A percentile compares a stretch with the other conserved stretches of the same genome.
These are phyloP conservation scores for Aphaenogaster ashmeadi DNA, from an alignment of 1,140 invertebrate genomes.

Conservation along the genomic window DNA sequence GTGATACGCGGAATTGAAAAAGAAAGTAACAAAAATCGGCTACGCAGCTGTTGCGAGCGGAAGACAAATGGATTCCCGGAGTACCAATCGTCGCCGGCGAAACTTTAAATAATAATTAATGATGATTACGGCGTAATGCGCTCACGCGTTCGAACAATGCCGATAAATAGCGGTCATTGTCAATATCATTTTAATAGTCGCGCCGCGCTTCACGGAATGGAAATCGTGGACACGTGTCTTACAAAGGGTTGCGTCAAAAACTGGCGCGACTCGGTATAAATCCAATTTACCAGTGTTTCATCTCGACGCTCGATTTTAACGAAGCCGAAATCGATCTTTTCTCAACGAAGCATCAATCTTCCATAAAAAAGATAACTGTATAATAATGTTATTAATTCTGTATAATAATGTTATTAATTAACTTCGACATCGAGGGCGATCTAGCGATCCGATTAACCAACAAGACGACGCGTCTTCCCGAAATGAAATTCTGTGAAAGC, in stretches of 20 bases:
- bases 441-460: neutral
- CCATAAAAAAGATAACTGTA: neutral
- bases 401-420: neutral
- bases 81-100: constrained; percentile 61
- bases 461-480: neutral
- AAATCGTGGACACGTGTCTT: constrained; percentile 29
- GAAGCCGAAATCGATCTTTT: neutral
- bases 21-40: constrained; percentile 43
- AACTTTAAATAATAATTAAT: constrained; percentile 68
- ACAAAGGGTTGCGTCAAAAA: neutral
- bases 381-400: neutral
- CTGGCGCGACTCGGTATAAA: neutral
- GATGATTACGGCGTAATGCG: constrained; percentile 50
- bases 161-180: constrained; percentile 59
- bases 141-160: constrained; percentile 42
- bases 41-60: constrained; percentile 52
- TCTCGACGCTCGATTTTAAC: neutral
- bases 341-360: neutral
- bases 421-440: neutral
- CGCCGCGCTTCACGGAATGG: constrained; percentile 20
- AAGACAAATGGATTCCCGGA: constrained; percentile 57
- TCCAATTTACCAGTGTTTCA: neutral
- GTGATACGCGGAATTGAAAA: constrained; percentile 58
- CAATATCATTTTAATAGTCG: constrained; percentile 55
- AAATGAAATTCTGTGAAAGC: neutral